Evolutionary conservation across 1,140 invertebrate species (phyloP).

Genomic region (Periplaneta americana): DNA sequence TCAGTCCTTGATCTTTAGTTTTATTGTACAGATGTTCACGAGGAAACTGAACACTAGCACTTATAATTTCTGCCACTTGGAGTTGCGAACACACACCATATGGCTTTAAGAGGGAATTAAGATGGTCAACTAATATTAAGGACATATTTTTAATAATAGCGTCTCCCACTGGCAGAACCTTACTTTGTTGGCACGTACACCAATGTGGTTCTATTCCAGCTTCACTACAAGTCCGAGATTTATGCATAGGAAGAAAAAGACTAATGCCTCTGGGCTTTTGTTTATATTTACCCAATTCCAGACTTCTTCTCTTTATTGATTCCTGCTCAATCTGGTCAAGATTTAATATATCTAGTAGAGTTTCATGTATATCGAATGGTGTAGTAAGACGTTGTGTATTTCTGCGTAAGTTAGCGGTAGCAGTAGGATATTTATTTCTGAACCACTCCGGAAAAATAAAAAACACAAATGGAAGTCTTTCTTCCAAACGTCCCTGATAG

Average conservation of each 20-base stretch:
- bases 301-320: constrained; percentile 24
- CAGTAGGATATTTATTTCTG: constrained; percentile 39
- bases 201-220: constrained; percentile 75
- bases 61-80: constrained; percentile 44
- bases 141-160: background rate
- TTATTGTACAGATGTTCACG: constrained; percentile 13
- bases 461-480: constrained; percentile 60
- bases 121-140: constrained; percentile 47
- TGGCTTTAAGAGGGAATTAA: constrained; percentile 53
- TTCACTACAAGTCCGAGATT: constrained; percentile 63
- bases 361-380: constrained; percentile 58
- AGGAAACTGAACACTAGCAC: constrained; percentile 43
- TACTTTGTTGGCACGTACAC: constrained; percentile 71
- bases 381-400: constrained; percentile 52
- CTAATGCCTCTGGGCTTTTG: constrained; percentile 57
- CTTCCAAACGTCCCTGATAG: constrained; percentile 55
- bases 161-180: constrained; percentile 9
- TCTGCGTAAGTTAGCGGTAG: constrained; percentile 41
- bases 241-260: constrained; percentile 63
- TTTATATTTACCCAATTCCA: constrained; percentile 8
- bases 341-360: constrained; percentile 54
- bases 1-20: constrained; percentile 24
- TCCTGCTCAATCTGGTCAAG: constrained; percentile 31
- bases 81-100: constrained; percentile 46
- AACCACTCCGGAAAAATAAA: constrained; percentile 55